Percentiles rank a stretch among this genome's conserved stretches.
Conservation (phyloP, 2,113 vertebrate genomes). For the Sula dactylatra region DNA sequence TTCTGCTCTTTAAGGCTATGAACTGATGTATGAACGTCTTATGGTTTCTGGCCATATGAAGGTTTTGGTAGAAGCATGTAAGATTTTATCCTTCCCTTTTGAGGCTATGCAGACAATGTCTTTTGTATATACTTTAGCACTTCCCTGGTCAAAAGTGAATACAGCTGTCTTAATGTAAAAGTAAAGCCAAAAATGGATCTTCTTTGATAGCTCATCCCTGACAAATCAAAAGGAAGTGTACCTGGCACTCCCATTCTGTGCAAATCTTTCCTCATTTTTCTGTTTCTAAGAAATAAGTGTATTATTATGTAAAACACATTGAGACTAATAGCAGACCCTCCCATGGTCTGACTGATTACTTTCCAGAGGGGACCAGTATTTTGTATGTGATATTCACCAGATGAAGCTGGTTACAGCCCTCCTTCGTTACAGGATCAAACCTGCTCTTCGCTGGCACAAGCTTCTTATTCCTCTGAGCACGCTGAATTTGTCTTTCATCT, state of each 20-base stretch:
- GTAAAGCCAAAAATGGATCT: not conserved
- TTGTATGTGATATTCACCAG: not conserved
- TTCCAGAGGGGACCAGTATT: not conserved
- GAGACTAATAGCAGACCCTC: not conserved
- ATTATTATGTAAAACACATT: not conserved
- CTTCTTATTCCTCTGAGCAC: not conserved
- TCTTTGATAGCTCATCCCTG: not conserved
- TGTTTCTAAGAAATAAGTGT: not conserved
- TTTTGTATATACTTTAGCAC: not conserved
- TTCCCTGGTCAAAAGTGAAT: not conserved
- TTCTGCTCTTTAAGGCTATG: not conserved
- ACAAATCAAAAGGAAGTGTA: not conserved
- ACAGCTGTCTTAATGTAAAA: not conserved
- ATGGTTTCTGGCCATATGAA: not conserved
- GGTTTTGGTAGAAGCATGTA: not conserved
- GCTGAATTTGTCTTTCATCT: not conserved
- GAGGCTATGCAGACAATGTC: not conserved
- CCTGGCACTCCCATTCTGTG: not conserved
- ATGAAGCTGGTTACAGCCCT: not conserved
- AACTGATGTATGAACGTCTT: not conserved
- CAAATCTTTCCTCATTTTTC: not conserved
- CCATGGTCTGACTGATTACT: not conserved
- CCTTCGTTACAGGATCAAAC: not conserved
- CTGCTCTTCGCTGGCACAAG: not conserved
- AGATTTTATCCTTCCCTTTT: not conserved